phyloP scores from a whole-genome alignment of 2,888 invertebrate species.

The Oxycera nigricornis region DNA sequence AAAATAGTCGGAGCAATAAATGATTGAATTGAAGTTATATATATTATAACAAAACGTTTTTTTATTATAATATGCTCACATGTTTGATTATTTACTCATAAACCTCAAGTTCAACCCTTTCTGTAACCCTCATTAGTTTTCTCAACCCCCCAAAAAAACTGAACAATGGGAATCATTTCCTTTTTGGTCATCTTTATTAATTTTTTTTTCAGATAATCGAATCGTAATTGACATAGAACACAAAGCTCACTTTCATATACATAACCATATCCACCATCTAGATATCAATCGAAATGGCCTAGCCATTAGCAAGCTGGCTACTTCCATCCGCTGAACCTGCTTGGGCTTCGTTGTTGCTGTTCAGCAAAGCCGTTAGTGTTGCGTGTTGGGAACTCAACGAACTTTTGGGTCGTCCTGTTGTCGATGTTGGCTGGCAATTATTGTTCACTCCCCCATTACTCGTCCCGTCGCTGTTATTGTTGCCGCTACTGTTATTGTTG shows the following conservation, averaged over 20 bases:
- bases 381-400: slow-evolving; percentile 61
- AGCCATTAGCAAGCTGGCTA: background rate
- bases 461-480: background rate
- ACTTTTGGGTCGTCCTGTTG: slow-evolving; percentile 51
- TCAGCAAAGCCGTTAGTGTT: slow-evolving; percentile 59
- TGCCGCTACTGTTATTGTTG: background rate
- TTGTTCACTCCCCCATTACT: background rate
- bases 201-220: background rate
- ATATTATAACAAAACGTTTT: no score
- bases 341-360: slow-evolving; percentile 50
- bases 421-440: background rate
- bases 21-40: no score
- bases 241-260: slow-evolving; percentile 3
- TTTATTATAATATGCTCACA: no score
- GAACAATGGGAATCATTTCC: no score
- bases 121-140: no score
- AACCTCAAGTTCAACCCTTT: no score
- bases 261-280: background rate
- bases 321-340: background rate
- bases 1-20: no score
- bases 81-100: no score
- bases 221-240: slow-evolving; percentile 23
- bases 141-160: no score
- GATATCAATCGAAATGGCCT: no score
- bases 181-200: background rate